phyloP scores from a whole-genome alignment of 2,113 vertebrate species.

The Ahaetulla prasina region DNA sequence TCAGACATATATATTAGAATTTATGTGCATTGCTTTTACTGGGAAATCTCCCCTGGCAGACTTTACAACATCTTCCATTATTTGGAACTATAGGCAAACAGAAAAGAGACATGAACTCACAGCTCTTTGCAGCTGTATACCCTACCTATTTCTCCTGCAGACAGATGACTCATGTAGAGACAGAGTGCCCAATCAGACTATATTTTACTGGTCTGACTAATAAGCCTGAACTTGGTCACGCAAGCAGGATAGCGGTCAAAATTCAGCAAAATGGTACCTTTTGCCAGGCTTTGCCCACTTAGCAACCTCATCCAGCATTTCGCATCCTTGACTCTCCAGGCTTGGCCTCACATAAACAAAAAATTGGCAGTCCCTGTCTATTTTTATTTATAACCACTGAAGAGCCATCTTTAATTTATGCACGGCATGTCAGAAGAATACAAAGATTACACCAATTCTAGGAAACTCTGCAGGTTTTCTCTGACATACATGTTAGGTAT shows the following conservation, averaged over 20 bases:
- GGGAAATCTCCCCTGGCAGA: constrained; percentile 23
- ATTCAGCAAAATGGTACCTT: neutral
- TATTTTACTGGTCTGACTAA: neutral
- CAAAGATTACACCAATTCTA: neutral
- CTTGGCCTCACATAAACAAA: neutral
- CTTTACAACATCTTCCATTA: constrained; percentile 2
- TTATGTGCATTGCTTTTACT: constrained; percentile 22
- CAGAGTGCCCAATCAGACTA: neutral
- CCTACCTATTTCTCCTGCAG: neutral
- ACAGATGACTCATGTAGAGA: neutral
- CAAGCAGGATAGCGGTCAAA: neutral
- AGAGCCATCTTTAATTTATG: neutral
- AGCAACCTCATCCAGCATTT: neutral
- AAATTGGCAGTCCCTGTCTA: neutral
- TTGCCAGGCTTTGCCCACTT: neutral
- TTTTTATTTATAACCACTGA: neutral
- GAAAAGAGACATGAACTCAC: neutral
- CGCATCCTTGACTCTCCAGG: neutral
- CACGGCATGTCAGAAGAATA: neutral
- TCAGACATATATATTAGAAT: neutral
- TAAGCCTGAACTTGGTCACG: neutral
- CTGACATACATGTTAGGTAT: neutral
- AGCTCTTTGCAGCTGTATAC: neutral
- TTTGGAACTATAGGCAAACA: neutral
- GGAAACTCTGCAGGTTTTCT: neutral